These are phyloP conservation scores for Micronycteris hirsuta DNA, from an alignment of 2,113 vertebrate species.

Conservation along the genomic window DNA sequence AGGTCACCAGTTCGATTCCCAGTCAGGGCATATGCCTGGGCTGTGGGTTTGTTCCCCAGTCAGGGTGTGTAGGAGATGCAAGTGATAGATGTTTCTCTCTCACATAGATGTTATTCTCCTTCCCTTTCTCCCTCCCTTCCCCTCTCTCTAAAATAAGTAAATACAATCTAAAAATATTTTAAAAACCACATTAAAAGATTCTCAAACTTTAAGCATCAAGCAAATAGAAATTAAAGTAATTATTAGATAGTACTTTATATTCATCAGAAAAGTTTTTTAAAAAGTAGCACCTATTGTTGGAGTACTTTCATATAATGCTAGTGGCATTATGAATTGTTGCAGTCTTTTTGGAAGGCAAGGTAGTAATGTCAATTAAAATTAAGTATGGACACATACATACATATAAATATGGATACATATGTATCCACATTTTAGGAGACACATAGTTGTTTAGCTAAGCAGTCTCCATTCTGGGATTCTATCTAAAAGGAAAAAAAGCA, in stretches of 20 bases:
- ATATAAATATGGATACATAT: too few species aligned
- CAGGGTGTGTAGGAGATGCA: too few species aligned
- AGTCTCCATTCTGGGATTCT: neutral
- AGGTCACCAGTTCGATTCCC: too few species aligned
- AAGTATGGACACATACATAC: too few species aligned
- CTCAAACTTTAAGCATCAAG: neutral
- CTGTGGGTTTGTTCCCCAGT: too few species aligned
- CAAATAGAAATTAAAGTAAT: neutral
- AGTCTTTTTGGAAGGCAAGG: too few species aligned
- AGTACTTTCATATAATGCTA: neutral
- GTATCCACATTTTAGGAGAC: too few species aligned
- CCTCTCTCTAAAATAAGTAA: neutral
- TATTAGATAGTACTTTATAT: neutral
- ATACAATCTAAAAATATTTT: too few species aligned
- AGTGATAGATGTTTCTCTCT: too few species aligned
- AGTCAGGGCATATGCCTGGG: too few species aligned
- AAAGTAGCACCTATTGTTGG: neutral
- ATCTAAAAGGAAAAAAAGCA: neutral
- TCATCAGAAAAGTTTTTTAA: neutral
- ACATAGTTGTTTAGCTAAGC: neutral
- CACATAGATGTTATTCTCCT: neutral
- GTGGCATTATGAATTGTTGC: too few species aligned
- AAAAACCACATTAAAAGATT: neutral
- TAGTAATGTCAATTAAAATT: too few species aligned
- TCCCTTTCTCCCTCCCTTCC: neutral